Conservation (phyloP, 2,888 invertebrate species). For the Mongoloraphidia duomilia region DNA sequence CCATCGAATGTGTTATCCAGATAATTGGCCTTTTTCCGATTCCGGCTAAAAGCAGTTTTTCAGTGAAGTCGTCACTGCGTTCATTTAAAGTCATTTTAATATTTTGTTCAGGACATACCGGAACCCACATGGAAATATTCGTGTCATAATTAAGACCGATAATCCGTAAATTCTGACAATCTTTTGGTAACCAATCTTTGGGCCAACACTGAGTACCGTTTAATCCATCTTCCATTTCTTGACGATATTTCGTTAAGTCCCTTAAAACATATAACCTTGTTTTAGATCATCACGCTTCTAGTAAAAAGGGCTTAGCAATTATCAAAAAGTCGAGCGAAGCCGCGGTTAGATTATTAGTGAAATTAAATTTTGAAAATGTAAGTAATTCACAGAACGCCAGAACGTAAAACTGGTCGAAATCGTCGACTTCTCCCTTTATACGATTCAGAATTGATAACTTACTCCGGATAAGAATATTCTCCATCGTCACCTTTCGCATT, state of each 20-base stretch:
- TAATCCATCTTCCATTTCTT: slow-evolving; percentile 20
- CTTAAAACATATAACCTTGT: not conserved
- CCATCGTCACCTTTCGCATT: slow-evolving; percentile 32
- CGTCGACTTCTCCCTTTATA: too few species aligned
- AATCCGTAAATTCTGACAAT: slow-evolving; percentile 59
- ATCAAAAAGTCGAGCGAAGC: too few species aligned
- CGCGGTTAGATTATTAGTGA: too few species aligned
- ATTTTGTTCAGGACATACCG: slow-evolving; percentile 46
- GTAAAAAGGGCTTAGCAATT: not conserved
- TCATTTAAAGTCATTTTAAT: slow-evolving; percentile 42
- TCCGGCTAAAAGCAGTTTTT: slow-evolving; percentile 54
- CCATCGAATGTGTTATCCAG: slow-evolving; percentile 95
- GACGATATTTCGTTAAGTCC: too few species aligned
- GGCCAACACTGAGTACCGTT: slow-evolving; percentile 76
- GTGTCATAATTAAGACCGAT: slow-evolving; percentile 83
- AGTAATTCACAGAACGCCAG: too few species aligned
- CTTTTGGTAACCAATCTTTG: slow-evolving; percentile 81
- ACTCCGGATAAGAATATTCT: slow-evolving; percentile 35
- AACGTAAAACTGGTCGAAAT: too few species aligned
- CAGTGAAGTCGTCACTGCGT: slow-evolving; percentile 49
- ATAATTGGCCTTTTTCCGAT: slow-evolving; percentile 72
- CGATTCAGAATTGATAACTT: slow-evolving; percentile 12
- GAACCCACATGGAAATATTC: slow-evolving; percentile 67
- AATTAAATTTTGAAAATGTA: too few species aligned
- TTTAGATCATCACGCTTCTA: not conserved